Base-by-base conservation (phyloP, 2,888 invertebrate genomes). In the Calephelis perditalis region DNA sequence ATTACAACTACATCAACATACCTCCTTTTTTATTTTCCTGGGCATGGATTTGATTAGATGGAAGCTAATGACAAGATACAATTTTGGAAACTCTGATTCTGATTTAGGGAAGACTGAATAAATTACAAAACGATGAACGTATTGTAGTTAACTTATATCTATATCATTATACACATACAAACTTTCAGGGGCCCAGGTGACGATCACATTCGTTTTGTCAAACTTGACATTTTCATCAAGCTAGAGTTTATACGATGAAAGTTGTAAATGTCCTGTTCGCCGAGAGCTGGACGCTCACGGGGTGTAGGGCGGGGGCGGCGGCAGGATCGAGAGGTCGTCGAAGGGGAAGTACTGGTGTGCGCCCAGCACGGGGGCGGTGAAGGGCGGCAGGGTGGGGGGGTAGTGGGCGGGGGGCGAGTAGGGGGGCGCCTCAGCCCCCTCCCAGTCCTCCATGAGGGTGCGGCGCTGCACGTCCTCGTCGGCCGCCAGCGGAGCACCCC, bases 381-480 rank as follows among this genome's bases (percentile, higher is more conserved):
- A 88, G 0, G 77, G 71, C 0, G 82, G 77, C 62, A 77, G 77
- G 36, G 78, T 71, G 44, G 85, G 81, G 54, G 80, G 69, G 57
- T 78, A 89, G 63, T 82, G 83, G 0, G 83, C 84, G 62, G 72
- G 86, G 67, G 93, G 93, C 1, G 92, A 91, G 74, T 93, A 93
- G 0, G 93, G 93, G 70, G 93, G 93, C 0, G 92, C 91, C 67
- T 93, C 93, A 60, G 92, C 86, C 0, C 93, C 93, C 66, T 93
- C 92, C 85, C 92, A 93, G 70, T 92, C 92, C 60, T 93, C 93
- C 73, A 93, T 91, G 47, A 94, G 84, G 69, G 92, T 92, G 61
- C 92, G 81, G 68, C 91, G 79, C 68, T 91, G 91, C 45, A 89
- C 72, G 62, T 89, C 89, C 57, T 91, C 91, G 40, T 86, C 84